Percentiles rank a stretch among this genome's conserved stretches.
phyloP scores from a whole-genome alignment of 2,113 vertebrate genomes.

The Carettochelys insculpta region DNA sequence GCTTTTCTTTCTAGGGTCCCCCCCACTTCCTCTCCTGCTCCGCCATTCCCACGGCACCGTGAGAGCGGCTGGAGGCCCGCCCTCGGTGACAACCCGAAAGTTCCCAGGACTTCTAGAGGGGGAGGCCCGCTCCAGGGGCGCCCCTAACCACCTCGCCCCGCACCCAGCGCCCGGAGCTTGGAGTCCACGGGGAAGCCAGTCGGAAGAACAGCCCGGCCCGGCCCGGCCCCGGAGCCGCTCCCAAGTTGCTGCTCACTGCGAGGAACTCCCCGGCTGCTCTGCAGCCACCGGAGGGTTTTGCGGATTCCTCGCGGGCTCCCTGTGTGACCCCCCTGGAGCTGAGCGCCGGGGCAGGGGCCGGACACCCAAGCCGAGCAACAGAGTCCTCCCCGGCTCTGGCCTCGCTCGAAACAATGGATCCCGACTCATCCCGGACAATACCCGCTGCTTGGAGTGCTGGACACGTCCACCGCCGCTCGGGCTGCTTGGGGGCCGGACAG shows the following conservation, averaged over 20 bases:
- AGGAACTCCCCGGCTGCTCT: neutral
- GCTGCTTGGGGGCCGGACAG: conserved; percentile 33
- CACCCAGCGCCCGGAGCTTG: neutral
- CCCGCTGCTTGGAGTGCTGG: conserved; percentile 70
- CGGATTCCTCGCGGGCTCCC: neutral
- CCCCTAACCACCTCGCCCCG: neutral
- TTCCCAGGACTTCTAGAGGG: neutral
- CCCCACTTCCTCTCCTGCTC: neutral
- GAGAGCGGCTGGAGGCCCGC: neutral
- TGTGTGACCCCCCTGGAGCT: neutral
- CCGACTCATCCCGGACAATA: conserved; percentile 66
- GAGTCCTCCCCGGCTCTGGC: conserved; percentile 47
- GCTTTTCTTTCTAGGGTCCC: too few species aligned
- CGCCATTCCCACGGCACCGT: neutral
- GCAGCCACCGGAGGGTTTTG: neutral
- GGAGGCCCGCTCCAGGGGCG: neutral
- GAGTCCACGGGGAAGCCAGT: neutral
- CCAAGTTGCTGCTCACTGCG: neutral
- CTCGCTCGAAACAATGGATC: conserved; percentile 70
- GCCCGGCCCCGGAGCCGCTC: too few species aligned
- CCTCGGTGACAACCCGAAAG: neutral
- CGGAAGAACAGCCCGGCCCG: neutral
- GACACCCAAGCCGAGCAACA: conserved; percentile 42
- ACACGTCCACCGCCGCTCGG: conserved; percentile 63
- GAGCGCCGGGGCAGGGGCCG: neutral